Evolutionary conservation across 2,888 invertebrate species (phyloP).

Genomic region (Matsumyia berberina): DNA sequence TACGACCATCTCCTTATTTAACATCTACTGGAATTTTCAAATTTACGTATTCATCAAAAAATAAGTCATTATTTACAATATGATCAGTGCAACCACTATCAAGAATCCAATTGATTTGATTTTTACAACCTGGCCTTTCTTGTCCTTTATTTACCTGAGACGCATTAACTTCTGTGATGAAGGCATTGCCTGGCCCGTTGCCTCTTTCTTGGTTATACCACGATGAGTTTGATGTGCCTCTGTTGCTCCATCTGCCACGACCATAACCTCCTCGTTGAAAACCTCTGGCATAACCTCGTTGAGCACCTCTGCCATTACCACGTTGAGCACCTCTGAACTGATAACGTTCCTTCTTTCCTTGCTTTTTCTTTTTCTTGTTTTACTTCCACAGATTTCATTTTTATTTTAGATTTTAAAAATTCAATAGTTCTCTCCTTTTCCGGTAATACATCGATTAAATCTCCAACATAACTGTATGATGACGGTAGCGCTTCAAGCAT

Average conservation of each 20-base stretch:
- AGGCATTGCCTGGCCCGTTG: slow-evolving; percentile 16
- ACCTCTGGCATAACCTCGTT: slow-evolving; percentile 26
- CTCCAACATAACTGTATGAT: no score
- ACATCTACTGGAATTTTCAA: slow-evolving; percentile 20
- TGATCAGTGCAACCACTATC: slow-evolving; percentile 42
- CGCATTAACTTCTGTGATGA: slow-evolving; percentile 11
- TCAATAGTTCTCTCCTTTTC: slow-evolving; percentile 36
- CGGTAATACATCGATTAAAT: not conserved
- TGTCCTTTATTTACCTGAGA: not conserved
- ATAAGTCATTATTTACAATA: slow-evolving; percentile 31
- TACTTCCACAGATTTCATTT: slow-evolving; percentile 29
- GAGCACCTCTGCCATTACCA: slow-evolving; percentile 25
- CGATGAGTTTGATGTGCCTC: no score
- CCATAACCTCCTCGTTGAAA: slow-evolving; percentile 30
- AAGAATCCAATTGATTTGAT: slow-evolving; percentile 21
- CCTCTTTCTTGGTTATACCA: slow-evolving; percentile 5
- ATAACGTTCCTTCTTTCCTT: slow-evolving; percentile 17
- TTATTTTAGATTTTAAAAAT: slow-evolving; percentile 37
- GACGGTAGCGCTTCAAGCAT: slow-evolving; percentile 30
- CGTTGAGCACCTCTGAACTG: slow-evolving; percentile 16
- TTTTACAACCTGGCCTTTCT: not conserved
- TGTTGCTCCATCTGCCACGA: slow-evolving; percentile 1
- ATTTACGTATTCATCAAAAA: slow-evolving; percentile 24
- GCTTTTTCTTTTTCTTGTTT: slow-evolving; percentile 12
- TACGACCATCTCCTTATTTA: slow-evolving; percentile 20